phyloP scores from a whole-genome alignment of 2,797 vertebrate genomes.

The Rallus crepitans region DNA sequence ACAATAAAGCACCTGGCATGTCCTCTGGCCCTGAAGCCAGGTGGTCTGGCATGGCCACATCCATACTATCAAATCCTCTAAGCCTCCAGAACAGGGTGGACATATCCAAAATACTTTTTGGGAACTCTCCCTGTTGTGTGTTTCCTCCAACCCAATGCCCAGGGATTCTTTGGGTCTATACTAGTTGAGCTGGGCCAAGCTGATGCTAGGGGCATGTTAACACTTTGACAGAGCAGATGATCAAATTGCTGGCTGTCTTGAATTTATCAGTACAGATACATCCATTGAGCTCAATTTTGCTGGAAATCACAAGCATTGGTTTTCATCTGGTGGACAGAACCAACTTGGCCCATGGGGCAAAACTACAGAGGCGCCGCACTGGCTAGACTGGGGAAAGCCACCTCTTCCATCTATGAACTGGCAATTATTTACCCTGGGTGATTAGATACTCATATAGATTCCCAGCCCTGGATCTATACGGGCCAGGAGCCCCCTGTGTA shows the following conservation, averaged over 20 bases:
- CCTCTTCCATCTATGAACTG: background rate
- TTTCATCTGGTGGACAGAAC: background rate
- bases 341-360: fast-evolving
- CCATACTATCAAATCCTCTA: background rate
- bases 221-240: background rate
- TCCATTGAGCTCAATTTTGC: background rate
- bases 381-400: background rate
- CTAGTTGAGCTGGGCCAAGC: background rate
- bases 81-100: background rate
- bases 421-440: background rate
- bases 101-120: background rate
- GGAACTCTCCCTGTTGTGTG: background rate
- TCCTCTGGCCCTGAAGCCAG: background rate
- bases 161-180: background rate
- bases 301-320: fast-evolving
- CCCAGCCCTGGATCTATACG: fast-evolving
- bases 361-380: background rate
- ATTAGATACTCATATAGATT: background rate
- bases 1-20: background rate
- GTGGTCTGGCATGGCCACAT: background rate
- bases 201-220: background rate
- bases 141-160: background rate
- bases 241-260: background rate
- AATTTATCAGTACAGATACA: background rate
- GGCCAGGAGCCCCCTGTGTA: background rate